Evolutionary conservation across 2,888 invertebrate genomes (phyloP), one percentile per base, ranked within the genome.

Genomic region (Amblyjoppa fuscipennis): DNA sequence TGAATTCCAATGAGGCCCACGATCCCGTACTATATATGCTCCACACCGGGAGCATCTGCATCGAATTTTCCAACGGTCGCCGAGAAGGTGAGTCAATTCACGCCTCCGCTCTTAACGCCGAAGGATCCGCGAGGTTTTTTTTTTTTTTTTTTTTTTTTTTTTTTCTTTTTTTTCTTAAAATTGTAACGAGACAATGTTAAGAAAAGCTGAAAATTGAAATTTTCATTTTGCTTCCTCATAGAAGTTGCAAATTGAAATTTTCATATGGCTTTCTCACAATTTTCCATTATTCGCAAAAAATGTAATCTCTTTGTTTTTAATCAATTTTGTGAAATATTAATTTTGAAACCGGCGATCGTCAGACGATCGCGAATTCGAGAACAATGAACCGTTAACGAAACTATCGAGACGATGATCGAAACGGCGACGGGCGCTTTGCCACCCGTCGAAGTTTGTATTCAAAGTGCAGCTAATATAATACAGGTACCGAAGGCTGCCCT

Each of bases 1-100:
- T 49, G 93, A 93, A 93, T 93, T 92, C 90, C 92, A 92, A 93
- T 92, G 93, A 93, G 92, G 91, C 87, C 90, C 92, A 90, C 89
- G 71, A 71, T 71, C 51, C 71, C 89, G 89, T 90, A 90, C 90
- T 93, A 93, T 93, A 93, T 93, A 93, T 93, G 91, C 90, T 90
- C 91, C 91, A 88, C 91, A 90, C 86, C 88, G 88, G 87, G 87
- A 83, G 88, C 83, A 82, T 87, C 89, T 86, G 88, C 86, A 89
- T 88, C 90, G 91, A 92, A 92, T 93, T 93, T 93, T 92, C 91
- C 90, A 79, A 84, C 87, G 82, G 80, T 88, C 88, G 31, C 88
- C 88, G 87, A 89, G 86, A 89, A 93, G 93, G 93, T 93, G 90
- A 93, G 93, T 93, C 41, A n/a, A 77, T 28, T 77, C 77, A 11